These are phyloP conservation scores for Cryptoprocta ferox DNA, from an alignment of 2,797 vertebrate genomes.

Conservation along the genomic window DNA sequence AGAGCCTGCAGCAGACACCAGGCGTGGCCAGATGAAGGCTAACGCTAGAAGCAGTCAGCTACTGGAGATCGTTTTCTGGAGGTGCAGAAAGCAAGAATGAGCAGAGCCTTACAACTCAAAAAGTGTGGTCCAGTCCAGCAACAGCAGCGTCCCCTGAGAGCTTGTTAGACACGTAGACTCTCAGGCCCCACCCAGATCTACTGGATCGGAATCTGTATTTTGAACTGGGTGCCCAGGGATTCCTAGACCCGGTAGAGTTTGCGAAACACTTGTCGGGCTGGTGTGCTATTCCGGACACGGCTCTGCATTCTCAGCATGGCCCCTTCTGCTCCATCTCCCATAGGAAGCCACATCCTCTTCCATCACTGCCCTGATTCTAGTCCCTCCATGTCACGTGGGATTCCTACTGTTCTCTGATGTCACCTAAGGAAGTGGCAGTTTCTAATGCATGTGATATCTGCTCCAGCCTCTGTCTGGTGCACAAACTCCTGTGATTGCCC, in stretches of 20 bases:
- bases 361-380: neutral
- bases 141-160: neutral
- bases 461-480: neutral
- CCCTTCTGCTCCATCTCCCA: neutral
- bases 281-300: fast-evolving
- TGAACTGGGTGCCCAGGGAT: neutral
- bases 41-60: neutral
- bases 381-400: neutral
- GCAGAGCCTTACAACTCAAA: neutral
- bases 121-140: neutral
- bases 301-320: neutral
- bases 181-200: neutral
- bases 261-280: neutral
- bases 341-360: neutral
- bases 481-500: neutral
- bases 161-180: neutral
- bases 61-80: neutral
- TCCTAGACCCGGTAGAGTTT: neutral
- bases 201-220: neutral
- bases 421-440: neutral
- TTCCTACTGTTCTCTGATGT: neutral
- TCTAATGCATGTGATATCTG: neutral
- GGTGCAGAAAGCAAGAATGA: neutral
- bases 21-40: neutral
- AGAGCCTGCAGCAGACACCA: neutral